Percentiles rank a stretch among this genome's conserved stretches.
These are phyloP conservation scores for Anguilla rostrata DNA, from an alignment of 2,113 vertebrate genomes.

Conservation along the genomic window DNA sequence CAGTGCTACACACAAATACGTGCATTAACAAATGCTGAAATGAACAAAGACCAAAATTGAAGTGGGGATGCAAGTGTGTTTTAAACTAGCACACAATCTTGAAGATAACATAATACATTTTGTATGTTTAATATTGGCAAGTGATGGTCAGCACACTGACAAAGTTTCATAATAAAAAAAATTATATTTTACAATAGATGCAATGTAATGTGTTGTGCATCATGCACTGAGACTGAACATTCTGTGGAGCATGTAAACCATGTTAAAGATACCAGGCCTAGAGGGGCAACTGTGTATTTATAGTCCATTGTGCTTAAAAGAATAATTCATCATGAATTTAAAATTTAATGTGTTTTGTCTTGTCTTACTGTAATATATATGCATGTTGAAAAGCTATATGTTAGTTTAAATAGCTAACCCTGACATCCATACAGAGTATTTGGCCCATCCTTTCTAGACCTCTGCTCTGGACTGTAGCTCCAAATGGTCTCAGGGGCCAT, in stretches of 20 bases:
- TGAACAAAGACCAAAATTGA: not conserved
- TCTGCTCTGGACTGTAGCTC: not conserved
- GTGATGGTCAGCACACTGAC: too few relatives aligned
- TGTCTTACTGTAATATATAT: not conserved
- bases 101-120: not conserved
- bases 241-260: not conserved
- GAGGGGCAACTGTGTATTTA: conserved; percentile 17
- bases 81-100: not conserved
- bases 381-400: not conserved
- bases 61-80: too few relatives aligned
- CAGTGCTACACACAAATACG: not conserved
- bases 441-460: too few relatives aligned
- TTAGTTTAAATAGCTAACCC: not conserved
- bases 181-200: not conserved
- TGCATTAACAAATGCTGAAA: not conserved
- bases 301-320: not conserved
- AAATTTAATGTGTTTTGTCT: not conserved
- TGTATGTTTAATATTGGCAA: too few relatives aligned
- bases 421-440: too few relatives aligned
- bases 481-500: not conserved
- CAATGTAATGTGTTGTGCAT: not conserved
- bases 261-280: not conserved
- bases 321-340: not conserved
- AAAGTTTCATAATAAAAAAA: not conserved
- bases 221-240: not conserved